A percentile compares a stretch with the other conserved stretches of the same genome.
Conservation (phyloP, 2,797 vertebrate species). For the Pseudochaenichthys georgianus region DNA sequence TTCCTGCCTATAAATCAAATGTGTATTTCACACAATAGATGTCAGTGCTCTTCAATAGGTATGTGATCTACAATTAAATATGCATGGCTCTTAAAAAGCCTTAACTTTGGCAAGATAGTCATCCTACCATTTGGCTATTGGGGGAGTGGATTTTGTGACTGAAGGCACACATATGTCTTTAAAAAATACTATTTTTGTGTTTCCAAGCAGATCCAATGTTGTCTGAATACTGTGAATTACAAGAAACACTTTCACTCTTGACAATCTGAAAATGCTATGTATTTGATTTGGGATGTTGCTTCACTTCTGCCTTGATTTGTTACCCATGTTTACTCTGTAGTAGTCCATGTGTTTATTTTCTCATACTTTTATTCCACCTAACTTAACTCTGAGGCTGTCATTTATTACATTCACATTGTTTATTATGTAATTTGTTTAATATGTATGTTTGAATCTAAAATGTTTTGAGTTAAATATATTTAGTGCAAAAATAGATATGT, state of each 20-base stretch:
- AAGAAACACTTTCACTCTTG: conserved; percentile 22
- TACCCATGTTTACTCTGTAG: conserved; percentile 6
- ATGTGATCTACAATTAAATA: conserved; percentile 32
- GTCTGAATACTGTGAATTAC: conserved; percentile 40
- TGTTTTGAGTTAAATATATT: conserved; percentile 30
- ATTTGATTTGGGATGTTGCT: conserved; percentile 11
- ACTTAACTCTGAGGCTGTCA: conserved; percentile 20
- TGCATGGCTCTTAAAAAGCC: conserved; percentile 55
- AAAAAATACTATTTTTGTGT: conserved; percentile 20
- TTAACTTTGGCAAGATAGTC: conserved; percentile 29
- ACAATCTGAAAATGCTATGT: conserved; percentile 36
- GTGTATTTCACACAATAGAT: conserved; percentile 36
- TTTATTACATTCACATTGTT: conserved; percentile 16
- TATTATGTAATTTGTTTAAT: conserved; percentile 2
- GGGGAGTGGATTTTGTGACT: conserved; percentile 36
- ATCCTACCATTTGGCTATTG: conserved; percentile 21
- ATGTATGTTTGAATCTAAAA: conserved; percentile 22
- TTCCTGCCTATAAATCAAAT: conserved; percentile 26
- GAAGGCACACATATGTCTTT: conserved; percentile 34
- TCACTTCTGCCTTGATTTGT: conserved; percentile 32
- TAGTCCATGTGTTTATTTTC: not conserved
- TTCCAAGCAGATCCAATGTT: conserved; percentile 31
- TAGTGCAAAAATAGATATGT: conserved; percentile 4
- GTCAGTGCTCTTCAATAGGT: conserved; percentile 32
- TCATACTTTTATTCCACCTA: conserved; percentile 20